Base-by-base conservation (phyloP, 2,113 vertebrate species). In the Psilopsiagon aurifrons region DNA sequence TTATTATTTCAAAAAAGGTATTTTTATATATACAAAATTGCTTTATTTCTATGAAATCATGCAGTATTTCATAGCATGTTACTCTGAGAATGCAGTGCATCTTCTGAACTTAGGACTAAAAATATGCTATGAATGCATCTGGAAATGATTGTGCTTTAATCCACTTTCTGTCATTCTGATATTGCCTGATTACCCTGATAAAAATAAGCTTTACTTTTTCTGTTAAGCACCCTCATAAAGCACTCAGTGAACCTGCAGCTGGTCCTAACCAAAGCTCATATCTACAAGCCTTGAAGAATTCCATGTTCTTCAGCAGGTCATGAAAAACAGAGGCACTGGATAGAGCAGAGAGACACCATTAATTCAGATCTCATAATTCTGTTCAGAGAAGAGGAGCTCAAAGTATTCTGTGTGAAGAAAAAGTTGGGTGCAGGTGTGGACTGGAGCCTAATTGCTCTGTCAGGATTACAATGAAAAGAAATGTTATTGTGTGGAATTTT, bases 391-490 rank as follows among this genome's bases (percentile, higher is more conserved):
- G 24, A 85, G 74, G 54, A 95, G 46, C 91, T 97, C 95, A 92
- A 94, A 95, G 95, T 89, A n/a, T n/a, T 14, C 83, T 78, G 23
- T 60, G n/a, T 44, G 79, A 79, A 88, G 86, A 90, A 91, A 44
- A 80, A 77, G 39, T 33, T 0, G 1, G 75, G 93, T 95, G 82
- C 95, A 97, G 94, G 91, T 97, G 94, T 92, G 82, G 51, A 94
- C 52, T 83, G 79, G 66, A 90, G 60, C 87, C 85, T 96, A 97
- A 97, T 97, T 95, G 91, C 85, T 93, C 85, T 95, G 91, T 90
- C 96, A 95, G 94, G 93, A 96, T 97, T 94, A 91, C 89, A 94
- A 93, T 92, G 39, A 96, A 95, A 86, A 94, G 91, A 91, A 94
- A 89, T 68, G 71, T 81, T 96, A 95, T 97, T 87, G 81, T 86